Evolutionary conservation across 2,113 vertebrate species (phyloP).

Genomic region (Shinisaurus crocodilurus): DNA sequence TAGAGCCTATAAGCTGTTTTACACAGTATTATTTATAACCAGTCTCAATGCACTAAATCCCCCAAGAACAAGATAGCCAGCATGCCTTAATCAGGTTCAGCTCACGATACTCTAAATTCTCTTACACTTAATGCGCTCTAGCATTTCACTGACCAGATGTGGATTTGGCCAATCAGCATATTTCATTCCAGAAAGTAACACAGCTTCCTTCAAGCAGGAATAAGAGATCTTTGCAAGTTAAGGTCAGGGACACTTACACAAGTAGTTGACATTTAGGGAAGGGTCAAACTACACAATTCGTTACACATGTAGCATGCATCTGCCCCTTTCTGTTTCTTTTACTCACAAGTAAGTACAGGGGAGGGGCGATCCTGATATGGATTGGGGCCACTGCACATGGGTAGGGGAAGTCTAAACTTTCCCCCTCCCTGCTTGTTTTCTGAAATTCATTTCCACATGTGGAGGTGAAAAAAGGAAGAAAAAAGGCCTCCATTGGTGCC

Average conservation of each 20-base stretch:
- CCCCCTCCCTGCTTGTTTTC: too few species aligned
- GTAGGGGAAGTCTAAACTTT: too few species aligned
- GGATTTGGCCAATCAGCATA: slow-evolving; percentile 4
- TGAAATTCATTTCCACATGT: too few species aligned
- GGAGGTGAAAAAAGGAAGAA: too few species aligned
- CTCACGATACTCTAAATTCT: neutral
- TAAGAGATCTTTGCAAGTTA: neutral
- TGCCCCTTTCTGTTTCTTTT: too few species aligned
- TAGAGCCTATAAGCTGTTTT: slow-evolving; percentile 60
- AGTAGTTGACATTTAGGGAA: neutral
- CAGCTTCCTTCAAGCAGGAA: neutral
- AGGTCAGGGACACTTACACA: neutral
- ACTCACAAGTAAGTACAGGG: too few species aligned
- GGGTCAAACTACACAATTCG: too few species aligned
- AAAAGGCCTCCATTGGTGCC: too few species aligned
- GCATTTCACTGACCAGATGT: neutral
- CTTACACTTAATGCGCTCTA: neutral
- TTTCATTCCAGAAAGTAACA: neutral
- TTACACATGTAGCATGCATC: too few species aligned
- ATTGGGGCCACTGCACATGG: too few species aligned
- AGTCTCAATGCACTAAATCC: slow-evolving; percentile 58
- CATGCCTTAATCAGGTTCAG: slow-evolving; percentile 43
- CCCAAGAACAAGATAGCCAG: slow-evolving; percentile 50
- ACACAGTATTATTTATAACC: slow-evolving; percentile 62
- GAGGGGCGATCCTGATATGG: too few species aligned